These are phyloP conservation scores for Fistularia commersonii DNA, from an alignment of 2,797 vertebrate species.

Conservation along the genomic window DNA sequence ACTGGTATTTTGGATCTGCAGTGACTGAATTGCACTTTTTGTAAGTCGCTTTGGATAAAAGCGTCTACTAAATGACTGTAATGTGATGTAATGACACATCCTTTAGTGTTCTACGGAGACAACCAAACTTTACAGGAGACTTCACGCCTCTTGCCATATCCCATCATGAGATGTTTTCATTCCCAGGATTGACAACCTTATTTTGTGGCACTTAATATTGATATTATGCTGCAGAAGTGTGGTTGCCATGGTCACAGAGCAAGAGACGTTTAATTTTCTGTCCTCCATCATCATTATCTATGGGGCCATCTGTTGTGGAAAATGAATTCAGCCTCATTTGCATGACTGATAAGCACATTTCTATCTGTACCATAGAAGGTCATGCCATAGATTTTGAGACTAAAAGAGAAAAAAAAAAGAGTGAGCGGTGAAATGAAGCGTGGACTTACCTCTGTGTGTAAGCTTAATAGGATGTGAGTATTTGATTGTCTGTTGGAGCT, in stretches of 20 bases:
- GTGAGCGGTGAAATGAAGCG: slow-evolving; percentile 64
- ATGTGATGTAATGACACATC: slow-evolving; percentile 3
- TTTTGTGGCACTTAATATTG: slow-evolving; percentile 99
- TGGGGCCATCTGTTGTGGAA: slow-evolving; percentile 99
- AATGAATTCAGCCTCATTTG: slow-evolving; percentile 99
- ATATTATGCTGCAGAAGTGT: slow-evolving; percentile 93
- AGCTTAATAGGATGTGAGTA: slow-evolving; percentile 52
- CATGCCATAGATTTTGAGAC: slow-evolving; percentile 97
- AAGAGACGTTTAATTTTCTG: slow-evolving; percentile 99
- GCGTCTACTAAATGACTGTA: too few species aligned
- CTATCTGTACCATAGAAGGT: slow-evolving; percentile 99
- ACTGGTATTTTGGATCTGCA: too few species aligned
- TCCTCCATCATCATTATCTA: slow-evolving; percentile 99
- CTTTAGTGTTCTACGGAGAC: slow-evolving; percentile 20
- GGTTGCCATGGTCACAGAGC: slow-evolving; percentile 99
- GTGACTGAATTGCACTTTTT: too few species aligned
- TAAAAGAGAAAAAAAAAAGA: slow-evolving; percentile 52
- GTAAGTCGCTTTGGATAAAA: too few species aligned
- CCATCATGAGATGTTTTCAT: slow-evolving; percentile 80
- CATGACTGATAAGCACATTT: slow-evolving; percentile 99
- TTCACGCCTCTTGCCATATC: slow-evolving; percentile 75
- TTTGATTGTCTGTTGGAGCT: slow-evolving; percentile 39
- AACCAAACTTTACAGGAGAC: slow-evolving; percentile 49
- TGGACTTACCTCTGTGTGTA: slow-evolving; percentile 55
- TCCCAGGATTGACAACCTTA: slow-evolving; percentile 99